Conservation (phyloP, 2,888 invertebrate genomes). For the Pterostichus madidus region DNA sequence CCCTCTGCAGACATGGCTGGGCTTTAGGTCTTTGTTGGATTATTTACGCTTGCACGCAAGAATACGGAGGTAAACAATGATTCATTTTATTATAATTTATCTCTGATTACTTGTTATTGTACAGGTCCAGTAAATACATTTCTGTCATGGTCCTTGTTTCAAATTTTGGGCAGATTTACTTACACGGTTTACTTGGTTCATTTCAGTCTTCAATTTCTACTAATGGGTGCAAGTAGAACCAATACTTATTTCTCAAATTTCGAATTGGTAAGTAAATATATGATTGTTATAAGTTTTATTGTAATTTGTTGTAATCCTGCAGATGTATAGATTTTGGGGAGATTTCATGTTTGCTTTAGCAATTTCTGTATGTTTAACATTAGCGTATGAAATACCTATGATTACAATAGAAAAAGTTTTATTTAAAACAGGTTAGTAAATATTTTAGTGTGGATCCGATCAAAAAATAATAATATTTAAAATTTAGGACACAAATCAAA, state of each 20-base stretch:
- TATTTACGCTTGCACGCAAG: conserved; percentile 67
- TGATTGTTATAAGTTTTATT: background rate
- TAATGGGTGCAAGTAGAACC: conserved; percentile 3
- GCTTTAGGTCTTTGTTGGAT: conserved; percentile 68
- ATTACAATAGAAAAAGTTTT: conserved; percentile 75
- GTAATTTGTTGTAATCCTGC: conserved; percentile 38
- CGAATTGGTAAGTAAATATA: conserved; percentile 3
- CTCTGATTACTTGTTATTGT: conserved; percentile 8
- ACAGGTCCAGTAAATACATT: conserved; percentile 38
- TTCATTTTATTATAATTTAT: conserved; percentile 1
- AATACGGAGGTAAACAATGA: conserved; percentile 66
- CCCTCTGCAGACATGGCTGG: conserved; percentile 64
- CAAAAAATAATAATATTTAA: background rate
- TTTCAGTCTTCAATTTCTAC: background rate
- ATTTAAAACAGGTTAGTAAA: conserved; percentile 49
- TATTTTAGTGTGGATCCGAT: background rate
- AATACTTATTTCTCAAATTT: conserved; percentile 19
- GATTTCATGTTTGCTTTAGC: conserved; percentile 73
- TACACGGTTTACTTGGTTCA: conserved; percentile 48
- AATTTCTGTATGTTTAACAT: conserved; percentile 74
- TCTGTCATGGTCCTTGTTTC: conserved; percentile 44
- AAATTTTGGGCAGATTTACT: conserved; percentile 37
- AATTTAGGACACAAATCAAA: background rate
- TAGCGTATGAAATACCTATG: conserved; percentile 77
- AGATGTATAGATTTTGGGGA: conserved; percentile 76